These are phyloP conservation scores for Alligator sinensis DNA, from an alignment of 2,113 vertebrate genomes.

Conservation along the genomic window DNA sequence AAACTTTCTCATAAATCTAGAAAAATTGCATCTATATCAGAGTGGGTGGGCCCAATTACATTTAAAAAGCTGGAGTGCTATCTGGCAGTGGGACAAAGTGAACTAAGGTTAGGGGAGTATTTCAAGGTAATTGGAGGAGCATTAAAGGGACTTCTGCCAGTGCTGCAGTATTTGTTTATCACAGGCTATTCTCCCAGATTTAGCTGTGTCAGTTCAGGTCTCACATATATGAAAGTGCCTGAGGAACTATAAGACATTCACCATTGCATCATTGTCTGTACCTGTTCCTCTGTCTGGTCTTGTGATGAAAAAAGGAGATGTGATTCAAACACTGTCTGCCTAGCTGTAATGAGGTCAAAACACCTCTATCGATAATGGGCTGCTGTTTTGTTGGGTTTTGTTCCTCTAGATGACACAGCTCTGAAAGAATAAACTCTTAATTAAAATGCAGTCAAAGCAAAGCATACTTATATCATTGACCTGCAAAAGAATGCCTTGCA, in stretches of 20 bases:
- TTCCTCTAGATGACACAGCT: background rate
- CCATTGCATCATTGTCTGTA: background rate
- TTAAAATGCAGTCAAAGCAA: background rate
- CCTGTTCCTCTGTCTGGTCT: background rate
- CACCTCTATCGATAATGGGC: background rate
- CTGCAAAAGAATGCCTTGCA: background rate
- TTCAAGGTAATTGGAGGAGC: conserved; percentile 28
- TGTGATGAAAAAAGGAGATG: background rate
- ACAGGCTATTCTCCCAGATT: background rate
- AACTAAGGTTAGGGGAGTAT: background rate
- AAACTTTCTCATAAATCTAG: conserved; percentile 47
- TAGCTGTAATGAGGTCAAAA: background rate
- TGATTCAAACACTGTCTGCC: background rate
- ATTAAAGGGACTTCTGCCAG: background rate
- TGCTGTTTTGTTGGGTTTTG: background rate
- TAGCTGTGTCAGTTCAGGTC: background rate
- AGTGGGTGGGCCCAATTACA: conserved; percentile 44
- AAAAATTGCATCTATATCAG: conserved; percentile 5
- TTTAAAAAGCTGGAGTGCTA: conserved; percentile 44
- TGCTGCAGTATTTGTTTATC: background rate
- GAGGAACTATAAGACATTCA: background rate
- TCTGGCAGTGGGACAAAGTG: conserved; percentile 50
- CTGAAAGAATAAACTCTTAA: background rate
- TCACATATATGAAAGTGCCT: background rate
- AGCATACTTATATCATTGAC: background rate